A percentile compares a stretch with the other conserved stretches of the same genome.
These are phyloP conservation scores for Ursus arctos DNA, from an alignment of 2,113 vertebrate genomes.

Conservation along the genomic window DNA sequence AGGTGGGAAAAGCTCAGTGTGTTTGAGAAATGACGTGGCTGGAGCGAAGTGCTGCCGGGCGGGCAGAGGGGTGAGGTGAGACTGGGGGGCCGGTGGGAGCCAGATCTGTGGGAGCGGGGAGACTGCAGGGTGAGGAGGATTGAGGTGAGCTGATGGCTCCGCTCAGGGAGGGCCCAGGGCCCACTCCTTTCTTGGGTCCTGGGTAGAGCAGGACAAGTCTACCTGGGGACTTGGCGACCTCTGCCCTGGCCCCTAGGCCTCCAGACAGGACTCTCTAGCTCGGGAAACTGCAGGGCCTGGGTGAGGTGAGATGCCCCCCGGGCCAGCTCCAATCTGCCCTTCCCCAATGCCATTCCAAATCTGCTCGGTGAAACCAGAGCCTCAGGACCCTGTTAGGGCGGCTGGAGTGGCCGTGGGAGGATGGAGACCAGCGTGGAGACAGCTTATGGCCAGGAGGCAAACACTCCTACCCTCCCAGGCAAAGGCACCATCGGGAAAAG, in stretches of 20 bases:
- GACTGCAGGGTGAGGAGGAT: accelerated
- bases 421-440: too few relatives aligned
- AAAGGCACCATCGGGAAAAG: constrained; percentile 53
- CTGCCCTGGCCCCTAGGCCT: not conserved
- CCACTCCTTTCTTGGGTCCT: not conserved
- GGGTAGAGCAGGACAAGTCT: not conserved
- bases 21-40: not conserved
- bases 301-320: accelerated
- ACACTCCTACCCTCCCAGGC: constrained; percentile 75
- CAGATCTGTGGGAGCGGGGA: not conserved
- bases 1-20: not conserved
- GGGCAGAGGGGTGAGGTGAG: not conserved
- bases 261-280: not conserved
- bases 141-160: accelerated
- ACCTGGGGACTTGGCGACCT: not conserved
- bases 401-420: constrained; percentile 1
- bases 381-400: not conserved
- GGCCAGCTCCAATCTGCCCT: not conserved
- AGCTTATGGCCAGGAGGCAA: constrained; percentile 58
- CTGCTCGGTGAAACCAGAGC: not conserved
- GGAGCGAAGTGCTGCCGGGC: accelerated
- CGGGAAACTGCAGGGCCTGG: not conserved
- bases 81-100: not conserved
- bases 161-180: not conserved
- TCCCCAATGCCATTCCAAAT: not conserved